Evolutionary conservation across 2,888 invertebrate species (phyloP).

Genomic region (Leucoma salicis): DNA sequence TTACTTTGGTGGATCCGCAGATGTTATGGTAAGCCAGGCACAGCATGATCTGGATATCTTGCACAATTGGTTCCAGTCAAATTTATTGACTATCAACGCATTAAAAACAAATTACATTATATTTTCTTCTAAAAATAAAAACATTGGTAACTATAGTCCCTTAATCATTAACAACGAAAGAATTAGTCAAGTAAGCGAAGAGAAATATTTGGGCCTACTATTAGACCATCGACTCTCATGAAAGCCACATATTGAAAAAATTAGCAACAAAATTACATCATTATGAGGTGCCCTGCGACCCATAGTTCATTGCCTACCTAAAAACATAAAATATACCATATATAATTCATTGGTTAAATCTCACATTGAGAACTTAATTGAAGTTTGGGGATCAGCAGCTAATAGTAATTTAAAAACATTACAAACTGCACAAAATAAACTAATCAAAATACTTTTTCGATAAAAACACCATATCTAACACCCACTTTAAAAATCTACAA

Average conservation of each 20-base stretch:
- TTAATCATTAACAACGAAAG: neutral
- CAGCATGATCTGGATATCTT: neutral
- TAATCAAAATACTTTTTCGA: neutral
- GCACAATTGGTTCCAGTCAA: neutral
- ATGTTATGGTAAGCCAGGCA: neutral
- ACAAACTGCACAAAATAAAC: neutral
- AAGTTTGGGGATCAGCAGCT: conserved; percentile 1
- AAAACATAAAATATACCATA: conserved; percentile 1
- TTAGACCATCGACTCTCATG: conserved; percentile 1
- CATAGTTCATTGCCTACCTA: conserved; percentile 1
- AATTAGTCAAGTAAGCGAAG: neutral
- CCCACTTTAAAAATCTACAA: neutral
- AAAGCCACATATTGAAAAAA: conserved; percentile 1
- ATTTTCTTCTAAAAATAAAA: conserved; percentile 1
- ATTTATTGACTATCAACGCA: too few species aligned
- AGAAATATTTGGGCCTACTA: conserved; percentile 3
- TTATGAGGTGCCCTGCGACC: neutral
- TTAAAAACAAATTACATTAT: conserved; percentile 1
- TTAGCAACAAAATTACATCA: conserved; percentile 3
- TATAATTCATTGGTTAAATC: conserved; percentile 5
- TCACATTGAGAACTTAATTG: too few species aligned
- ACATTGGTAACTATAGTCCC: neutral
- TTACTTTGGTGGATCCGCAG: neutral
- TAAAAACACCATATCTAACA: too few species aligned
- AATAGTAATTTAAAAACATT: conserved; percentile 1